Evolutionary conservation across 1,140 invertebrate species (phyloP), one percentile per base, ranked within the genome.

Genomic region (Thaumatotibia leucotreta): DNA sequence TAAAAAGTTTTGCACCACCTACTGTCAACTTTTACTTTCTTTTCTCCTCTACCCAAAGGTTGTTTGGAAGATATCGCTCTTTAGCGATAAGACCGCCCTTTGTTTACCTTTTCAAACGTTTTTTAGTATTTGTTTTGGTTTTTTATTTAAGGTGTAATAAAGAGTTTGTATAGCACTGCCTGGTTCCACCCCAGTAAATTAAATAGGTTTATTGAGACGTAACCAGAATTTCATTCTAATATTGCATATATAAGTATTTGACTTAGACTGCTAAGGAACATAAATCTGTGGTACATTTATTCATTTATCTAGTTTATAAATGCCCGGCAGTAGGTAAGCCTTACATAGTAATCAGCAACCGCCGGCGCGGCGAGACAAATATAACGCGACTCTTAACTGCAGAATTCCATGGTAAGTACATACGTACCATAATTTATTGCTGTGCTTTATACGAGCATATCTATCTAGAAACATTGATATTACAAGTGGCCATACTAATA

Each of bases 231-330:
- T 58, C 24, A 58, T 58, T 58, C 11, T 27, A 27, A 58, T 29
- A 31, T 27, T 29, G 23, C 23, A 24, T 29, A 29, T 58, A n/a
- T 58, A n/a, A n/a, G n/a, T n/a, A 58, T 58, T 58, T 58, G 23
- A 29, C 52, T 58, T n/a, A n/a, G n/a, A n/a, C n/a, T 29, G 52
- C 24, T 58, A 31, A 31, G 10, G 14, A 31, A 29, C 52, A 58
- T 58, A 27, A 27, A 58, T 58, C 52, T 29, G 23, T 58, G 52
- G n/a, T 27, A 58, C 52, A 24, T 31, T 58, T 58, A 58, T 58
- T n/a, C 27, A 58, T 58, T 58, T 29, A 58, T 58, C 52, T 58
- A 58, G 52, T 58, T 58, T 58, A 58, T n/a, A n/a, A n/a, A n/a
- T 58, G 27, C 52, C 52, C 52, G 52, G 10, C 52, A 58, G 52